phyloP scores from a whole-genome alignment of 2,113 vertebrate genomes.

The Albula goreensis region DNA sequence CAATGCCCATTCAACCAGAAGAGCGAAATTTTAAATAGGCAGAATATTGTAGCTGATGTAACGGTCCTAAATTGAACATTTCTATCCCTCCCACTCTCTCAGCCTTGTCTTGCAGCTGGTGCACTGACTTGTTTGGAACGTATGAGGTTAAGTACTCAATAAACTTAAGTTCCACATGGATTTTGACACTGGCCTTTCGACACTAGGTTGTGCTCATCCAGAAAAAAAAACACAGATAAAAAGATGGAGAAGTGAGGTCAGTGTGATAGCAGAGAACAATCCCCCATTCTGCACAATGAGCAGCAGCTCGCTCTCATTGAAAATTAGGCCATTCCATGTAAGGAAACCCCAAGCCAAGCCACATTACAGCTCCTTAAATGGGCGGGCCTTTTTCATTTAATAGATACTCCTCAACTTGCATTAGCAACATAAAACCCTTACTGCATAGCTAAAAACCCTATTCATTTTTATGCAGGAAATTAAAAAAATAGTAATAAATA shows the following conservation, averaged over 20 bases:
- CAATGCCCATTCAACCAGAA: too few relatives aligned
- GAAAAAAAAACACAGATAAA: not conserved
- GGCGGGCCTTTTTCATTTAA: not conserved
- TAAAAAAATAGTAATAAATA: not conserved
- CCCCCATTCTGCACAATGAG: not conserved
- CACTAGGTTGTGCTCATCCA: not conserved
- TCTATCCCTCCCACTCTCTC: not conserved
- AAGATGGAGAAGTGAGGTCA: not conserved
- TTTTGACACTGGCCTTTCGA: not conserved
- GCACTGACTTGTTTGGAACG: not conserved
- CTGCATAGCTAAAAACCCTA: not conserved
- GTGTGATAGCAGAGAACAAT: not conserved
- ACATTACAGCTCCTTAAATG: not conserved
- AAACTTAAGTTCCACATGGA: not conserved
- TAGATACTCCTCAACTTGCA: not conserved
- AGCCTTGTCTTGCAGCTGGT: not conserved
- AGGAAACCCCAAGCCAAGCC: not conserved
- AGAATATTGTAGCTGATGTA: too few relatives aligned
- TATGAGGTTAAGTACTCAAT: not conserved
- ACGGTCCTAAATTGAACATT: too few relatives aligned
- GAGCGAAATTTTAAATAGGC: too few relatives aligned
- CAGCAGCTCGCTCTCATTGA: not conserved
- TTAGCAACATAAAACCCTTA: too few relatives aligned
- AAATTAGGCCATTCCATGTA: not conserved
- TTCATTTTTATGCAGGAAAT: not conserved